Percentiles rank a stretch among this genome's conserved stretches.
Conservation (phyloP, 2,888 invertebrate genomes). For the Idaea straminata region DNA sequence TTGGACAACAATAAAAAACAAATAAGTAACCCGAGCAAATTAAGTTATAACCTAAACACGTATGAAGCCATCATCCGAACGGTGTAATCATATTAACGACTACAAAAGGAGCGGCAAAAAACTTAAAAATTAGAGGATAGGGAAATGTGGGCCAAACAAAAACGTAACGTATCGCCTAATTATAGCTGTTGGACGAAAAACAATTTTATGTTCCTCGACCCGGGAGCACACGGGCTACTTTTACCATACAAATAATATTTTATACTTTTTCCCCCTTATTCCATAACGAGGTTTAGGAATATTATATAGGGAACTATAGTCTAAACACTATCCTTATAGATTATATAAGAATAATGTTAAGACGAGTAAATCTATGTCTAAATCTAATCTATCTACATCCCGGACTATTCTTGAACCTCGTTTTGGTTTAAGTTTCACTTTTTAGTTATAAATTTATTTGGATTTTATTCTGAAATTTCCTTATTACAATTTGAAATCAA, state of each 20-base stretch:
- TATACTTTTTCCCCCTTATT: background rate
- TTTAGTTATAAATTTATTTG: too few species aligned
- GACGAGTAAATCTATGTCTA: too few species aligned
- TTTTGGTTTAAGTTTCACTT: too few species aligned
- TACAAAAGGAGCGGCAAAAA: slow-evolving; percentile 79
- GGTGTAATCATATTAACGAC: slow-evolving; percentile 81
- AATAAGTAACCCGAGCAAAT: slow-evolving; percentile 77
- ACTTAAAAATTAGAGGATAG: slow-evolving; percentile 79
- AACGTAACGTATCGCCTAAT: slow-evolving; percentile 79
- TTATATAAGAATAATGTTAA: too few species aligned
- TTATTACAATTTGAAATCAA: too few species aligned
- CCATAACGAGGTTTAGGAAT: background rate
- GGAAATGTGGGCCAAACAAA: slow-evolving; percentile 80
- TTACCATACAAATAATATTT: slow-evolving; percentile 29
- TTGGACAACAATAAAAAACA: slow-evolving; percentile 76
- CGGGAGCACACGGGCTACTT: slow-evolving; percentile 61
- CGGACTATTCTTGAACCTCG: too few species aligned
- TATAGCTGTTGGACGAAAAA: slow-evolving; percentile 78
- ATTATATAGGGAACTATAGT: too few species aligned
- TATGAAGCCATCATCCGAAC: slow-evolving; percentile 80
- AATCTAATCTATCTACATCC: too few species aligned
- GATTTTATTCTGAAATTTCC: too few species aligned
- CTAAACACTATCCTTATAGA: too few species aligned
- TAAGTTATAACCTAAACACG: slow-evolving; percentile 81
- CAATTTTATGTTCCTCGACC: slow-evolving; percentile 73